Evolutionary conservation across 2,113 vertebrate genomes (phyloP), one percentile per base, ranked within the genome.

Genomic region (Onychostoma macrolepis): DNA sequence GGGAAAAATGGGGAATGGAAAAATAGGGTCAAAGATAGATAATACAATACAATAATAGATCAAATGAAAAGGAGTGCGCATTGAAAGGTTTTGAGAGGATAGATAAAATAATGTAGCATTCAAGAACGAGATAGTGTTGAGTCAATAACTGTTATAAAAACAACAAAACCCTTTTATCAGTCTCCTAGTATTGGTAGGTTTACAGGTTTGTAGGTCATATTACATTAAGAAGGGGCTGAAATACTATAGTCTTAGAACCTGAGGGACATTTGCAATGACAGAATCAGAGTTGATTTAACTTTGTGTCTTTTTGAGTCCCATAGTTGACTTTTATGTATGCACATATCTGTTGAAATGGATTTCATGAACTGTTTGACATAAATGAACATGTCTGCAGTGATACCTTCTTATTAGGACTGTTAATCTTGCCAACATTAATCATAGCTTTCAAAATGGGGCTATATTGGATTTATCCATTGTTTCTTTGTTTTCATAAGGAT

Each of bases 21-120:
- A 83, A 83, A 69, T 21, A 72, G 61, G 71, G 43, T 86, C 45
- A 82, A 65, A 63, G 74, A 85, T 56, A 87, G 75, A 75, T 38
- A 82, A 50, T 50, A 78, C 41, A 58, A 69, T 50, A 71, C 50
- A 79, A 33, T 1, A 77, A 41, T 41, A 74, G 30, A 36, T 28
- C 63, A 78, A 69, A 87, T 10, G 33, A 82, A 75, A 86, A 53
- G 28, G 9, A 15, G 48, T 33, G 76, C 2, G 21, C 76, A 26
- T 33, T 33, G n/a, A 80, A 45, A 58, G 85, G 61, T 65, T 81
- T 81, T 6, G 58, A 81, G 38, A 69, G 63, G 43, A 33, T 83
- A 74, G 65, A 74, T 43, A 41, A 81, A 61, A 26, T 33, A 69
- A 65, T 53, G n/a, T 26, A 43, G 38, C 6, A 5, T 28, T 65